A percentile compares a stretch with the other conserved stretches of the same genome.
Conservation (phyloP, 2,797 vertebrate genomes). For the Muscicapa comitata region DNA sequence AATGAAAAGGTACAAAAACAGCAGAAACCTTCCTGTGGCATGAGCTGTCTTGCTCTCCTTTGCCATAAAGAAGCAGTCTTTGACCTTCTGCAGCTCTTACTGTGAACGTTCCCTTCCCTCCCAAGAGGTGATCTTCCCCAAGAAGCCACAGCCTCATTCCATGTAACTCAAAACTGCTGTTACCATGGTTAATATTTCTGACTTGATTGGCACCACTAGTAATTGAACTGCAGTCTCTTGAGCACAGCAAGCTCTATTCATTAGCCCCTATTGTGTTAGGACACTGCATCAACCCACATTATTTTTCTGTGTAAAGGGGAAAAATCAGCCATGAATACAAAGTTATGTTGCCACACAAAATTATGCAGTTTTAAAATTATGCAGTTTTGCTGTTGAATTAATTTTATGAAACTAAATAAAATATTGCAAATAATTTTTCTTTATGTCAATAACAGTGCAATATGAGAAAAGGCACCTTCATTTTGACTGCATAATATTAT, state of each 20-base stretch:
- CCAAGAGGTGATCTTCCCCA: not conserved
- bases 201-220: constrained; percentile 62
- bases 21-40: not conserved
- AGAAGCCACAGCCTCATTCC: not conserved
- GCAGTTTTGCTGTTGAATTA: constrained; percentile 14
- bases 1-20: not conserved
- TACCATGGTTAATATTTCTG: constrained; percentile 65
- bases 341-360: constrained; percentile 37
- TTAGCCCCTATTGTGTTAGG: constrained; percentile 63
- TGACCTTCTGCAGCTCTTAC: not conserved
- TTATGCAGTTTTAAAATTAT: constrained; percentile 10
- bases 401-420: constrained; percentile 32
- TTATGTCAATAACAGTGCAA: constrained; percentile 12
- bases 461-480: constrained; percentile 46
- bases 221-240: constrained; percentile 58
- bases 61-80: not conserved
- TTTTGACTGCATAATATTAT: not conserved
- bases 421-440: constrained; percentile 35
- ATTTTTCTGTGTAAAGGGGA: constrained; percentile 16
- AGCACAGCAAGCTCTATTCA: constrained; percentile 54
- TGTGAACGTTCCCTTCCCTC: not conserved
- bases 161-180: constrained; percentile 33
- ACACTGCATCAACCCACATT: constrained; percentile 42
- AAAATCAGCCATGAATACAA: constrained; percentile 50
- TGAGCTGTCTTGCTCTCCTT: not conserved